Base-by-base conservation (phyloP, 23 tunicate genomes). In the Halocynthia aurantium region DNA sequence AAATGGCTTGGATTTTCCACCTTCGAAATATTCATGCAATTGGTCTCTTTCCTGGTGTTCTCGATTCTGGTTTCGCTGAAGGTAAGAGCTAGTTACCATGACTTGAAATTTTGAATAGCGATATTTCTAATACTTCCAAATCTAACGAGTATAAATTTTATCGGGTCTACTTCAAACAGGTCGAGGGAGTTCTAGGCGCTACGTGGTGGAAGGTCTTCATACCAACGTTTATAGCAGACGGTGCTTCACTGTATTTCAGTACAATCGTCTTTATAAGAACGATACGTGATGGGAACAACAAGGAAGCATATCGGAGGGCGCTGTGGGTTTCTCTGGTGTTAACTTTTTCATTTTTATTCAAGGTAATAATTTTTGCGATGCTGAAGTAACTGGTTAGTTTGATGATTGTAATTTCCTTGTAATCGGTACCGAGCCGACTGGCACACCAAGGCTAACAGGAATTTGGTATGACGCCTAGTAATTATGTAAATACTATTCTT, bases 191-290 rank as follows among this genome's bases (percentile, higher is more conserved):
- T 52, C 12, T 80, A 6, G 52, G 22, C 57, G 10, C 51, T 44
- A 68, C 85, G 0, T 86, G 93, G 85, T 81, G 81, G 69, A 19
- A 58, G 44, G 57, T 71, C 6, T 86, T 86, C 52, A 74, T 76
- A 52, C 93, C 93, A 6, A 53, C 81, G 76, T 86, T 81, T 75
- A 66, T 73, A 12, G 85, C 85, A 8, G 93, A 86, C 60, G 93
- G 86, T 56, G 50, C 76, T 53, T 69, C 71, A 44, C 72, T 86
- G 8, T 86, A 86, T 57, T 86, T 86, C 82, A 75, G 81, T 57
- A 72, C 67, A 40, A 86, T 86, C 20, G 85, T 86, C 50, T 81
- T 73, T 66, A 76, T 86, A 58, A 72, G 93, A 20, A 50, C 51
- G 7, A 12, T 75, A 54, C 51, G 65, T 6, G 61, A 56, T n/a